Evolutionary conservation across 1,140 invertebrate species (phyloP), one percentile per base, ranked within the genome.

Genomic region (Dufourea novaeangliae): DNA sequence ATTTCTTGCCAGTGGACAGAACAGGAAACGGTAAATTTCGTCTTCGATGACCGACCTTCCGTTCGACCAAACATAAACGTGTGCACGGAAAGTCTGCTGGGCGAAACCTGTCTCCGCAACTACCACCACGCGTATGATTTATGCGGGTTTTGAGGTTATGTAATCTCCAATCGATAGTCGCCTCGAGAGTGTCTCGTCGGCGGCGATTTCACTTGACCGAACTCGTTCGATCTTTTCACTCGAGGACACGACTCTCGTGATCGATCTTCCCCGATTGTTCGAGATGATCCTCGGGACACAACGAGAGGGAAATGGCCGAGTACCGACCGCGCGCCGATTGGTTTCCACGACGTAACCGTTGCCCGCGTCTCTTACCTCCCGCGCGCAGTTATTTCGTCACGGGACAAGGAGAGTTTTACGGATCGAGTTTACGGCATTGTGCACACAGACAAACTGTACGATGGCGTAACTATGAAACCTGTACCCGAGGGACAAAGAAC

Each of bases 351-450:
- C 50, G 54, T 69, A 82, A 78, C 54, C 64, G 61, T n/a, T 29
- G 57, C 44, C 56, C 70, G 34, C 12, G 54, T n/a, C n/a, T n/a
- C 63, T 50, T 22, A 32, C 64, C 27, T 61, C 20, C n/a, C 50
- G 81, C 44, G 77, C 50, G 81, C 44, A 75, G 78, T 86, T 72
- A 77, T 86, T 90, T 84, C 69, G 79, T 85, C 73, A 82, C 74
- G 78, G 75, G 79, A 78, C 46, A n/a, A 46, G 44, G 57, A 72
- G 73, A 79, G 78, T 85, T 85, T 85, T 78, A 80, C 78, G 80
- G 74, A 76, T 76, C 74, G 62, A 20, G 56, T 82, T 86, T 80
- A 83, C 46, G 56, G 72, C 73, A 76, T 80, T 71, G 68, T 54
- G 22, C 34, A n/a, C 14, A 12, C 32, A 61, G 57, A 27, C 32